phyloP scores from a whole-genome alignment of 2,797 vertebrate genomes.

The Enteromius afrohamiltoni region DNA sequence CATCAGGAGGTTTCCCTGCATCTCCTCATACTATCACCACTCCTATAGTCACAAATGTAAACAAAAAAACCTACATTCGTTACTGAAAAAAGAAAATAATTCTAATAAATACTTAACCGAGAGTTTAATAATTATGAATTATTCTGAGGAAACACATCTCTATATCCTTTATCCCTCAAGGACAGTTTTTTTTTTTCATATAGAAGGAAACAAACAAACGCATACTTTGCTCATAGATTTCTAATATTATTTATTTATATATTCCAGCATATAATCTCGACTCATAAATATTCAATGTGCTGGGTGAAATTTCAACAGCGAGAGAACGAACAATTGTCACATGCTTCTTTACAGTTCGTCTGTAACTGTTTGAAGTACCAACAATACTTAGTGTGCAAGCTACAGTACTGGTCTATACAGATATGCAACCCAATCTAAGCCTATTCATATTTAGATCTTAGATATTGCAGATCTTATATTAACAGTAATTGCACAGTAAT shows the following conservation, averaged over 20 bases:
- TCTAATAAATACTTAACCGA: not conserved
- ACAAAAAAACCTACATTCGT: not conserved
- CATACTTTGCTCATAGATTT: not conserved
- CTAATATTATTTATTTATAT: conserved; percentile 5
- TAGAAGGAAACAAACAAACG: not conserved
- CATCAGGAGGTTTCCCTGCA: not conserved
- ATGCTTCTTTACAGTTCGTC: not conserved
- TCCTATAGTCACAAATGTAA: not conserved
- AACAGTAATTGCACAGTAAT: conserved; percentile 11
- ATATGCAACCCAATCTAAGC: not conserved
- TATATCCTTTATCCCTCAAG: not conserved
- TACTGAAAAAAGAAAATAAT: not conserved
- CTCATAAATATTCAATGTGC: conserved; percentile 13
- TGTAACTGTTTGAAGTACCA: not conserved
- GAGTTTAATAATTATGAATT: not conserved
- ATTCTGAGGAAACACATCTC: not conserved
- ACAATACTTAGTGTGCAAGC: not conserved
- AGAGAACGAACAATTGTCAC: not conserved
- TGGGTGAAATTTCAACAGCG: not conserved
- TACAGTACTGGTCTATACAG: not conserved
- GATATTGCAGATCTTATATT: not conserved
- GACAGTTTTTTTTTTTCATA: not conserved
- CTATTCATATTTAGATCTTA: not conserved
- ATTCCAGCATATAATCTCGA: not conserved
- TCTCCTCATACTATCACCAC: not conserved